Evolutionary conservation across 2,797 vertebrate genomes (phyloP), one percentile per base, ranked within the genome.

Genomic region (Notoglanidium macrostoma): DNA sequence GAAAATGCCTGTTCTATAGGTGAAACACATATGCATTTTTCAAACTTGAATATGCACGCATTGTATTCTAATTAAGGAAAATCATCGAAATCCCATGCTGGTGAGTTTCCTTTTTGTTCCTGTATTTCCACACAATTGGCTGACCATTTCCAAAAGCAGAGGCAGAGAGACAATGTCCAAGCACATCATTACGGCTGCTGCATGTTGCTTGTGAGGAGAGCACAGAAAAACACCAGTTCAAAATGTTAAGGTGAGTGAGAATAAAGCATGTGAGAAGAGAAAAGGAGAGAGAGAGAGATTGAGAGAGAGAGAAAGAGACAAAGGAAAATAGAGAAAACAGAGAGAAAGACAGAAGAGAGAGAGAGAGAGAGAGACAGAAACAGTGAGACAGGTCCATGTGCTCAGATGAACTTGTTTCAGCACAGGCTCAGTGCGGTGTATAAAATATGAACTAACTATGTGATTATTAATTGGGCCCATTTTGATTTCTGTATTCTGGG

Each of bases 401-500:
- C 89, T 85, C 79, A 55, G 83, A 93, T 92, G 94, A 95, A 95
- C 93, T 93, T 95, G 95, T 97, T 96, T 80, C 93, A 90, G 93
- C 95, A 93, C 95, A 93, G 95, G 95, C 94, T 93, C 95, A 95
- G 94, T 94, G 95, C 93, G 92, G 92, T 95, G 95, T 96, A 97
- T 98, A 96, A 98, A 98, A 98, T 97, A 98, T 98, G 96, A 98
- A 99, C 97, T 97, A 98, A 98, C 96, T 96, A 96, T 97, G 96
- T 97, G 97, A 98, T 98, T 98, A 98, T 99, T 99, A 99, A 99
- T 99, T 98, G 98, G 97, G 96, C 96, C 97, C 96, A 97, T 98
- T 98, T 97, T 98, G 97, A 97, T 98, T 97, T 98, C 97, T 97
- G 97, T 97, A 97, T 98, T 98, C 97, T 95, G 92, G 95, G 96